Percentiles rank a stretch among this genome's conserved stretches.
Conservation (phyloP, 2,113 vertebrate species). For the Lasiurus borealis region DNA sequence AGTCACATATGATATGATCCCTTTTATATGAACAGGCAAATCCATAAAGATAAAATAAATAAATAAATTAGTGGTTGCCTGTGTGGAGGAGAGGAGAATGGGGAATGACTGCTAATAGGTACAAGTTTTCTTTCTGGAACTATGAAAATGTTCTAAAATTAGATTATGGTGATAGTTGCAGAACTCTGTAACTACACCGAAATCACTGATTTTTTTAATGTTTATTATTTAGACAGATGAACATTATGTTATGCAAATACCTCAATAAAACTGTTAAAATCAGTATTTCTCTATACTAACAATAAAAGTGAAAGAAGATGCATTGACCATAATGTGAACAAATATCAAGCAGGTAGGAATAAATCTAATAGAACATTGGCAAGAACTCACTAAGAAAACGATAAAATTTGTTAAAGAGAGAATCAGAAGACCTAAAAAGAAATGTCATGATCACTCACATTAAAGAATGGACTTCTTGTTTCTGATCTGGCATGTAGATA, state of each 20-base stretch:
- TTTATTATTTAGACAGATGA: neutral
- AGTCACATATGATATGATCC: too few species aligned
- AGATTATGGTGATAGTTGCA: too few species aligned
- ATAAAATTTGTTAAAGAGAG: neutral
- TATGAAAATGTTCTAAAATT: neutral
- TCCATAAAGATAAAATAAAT: too few species aligned
- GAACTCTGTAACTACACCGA: too few species aligned
- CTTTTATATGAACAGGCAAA: too few species aligned
- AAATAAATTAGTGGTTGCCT: too few species aligned
- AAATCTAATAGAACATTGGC: neutral
- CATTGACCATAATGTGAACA: neutral
- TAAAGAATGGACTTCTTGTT: neutral
- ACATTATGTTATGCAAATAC: neutral
- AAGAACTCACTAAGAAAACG: slow-evolving; percentile 2
- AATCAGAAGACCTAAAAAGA: neutral
- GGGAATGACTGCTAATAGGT: neutral
- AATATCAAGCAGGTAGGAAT: neutral
- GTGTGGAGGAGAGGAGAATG: neutral
- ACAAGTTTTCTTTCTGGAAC: neutral
- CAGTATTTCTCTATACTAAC: neutral
- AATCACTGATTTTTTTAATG: neutral
- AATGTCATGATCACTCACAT: neutral
- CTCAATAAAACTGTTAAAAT: slow-evolving; percentile 26
- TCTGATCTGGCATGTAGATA: neutral
- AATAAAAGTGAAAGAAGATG: slow-evolving; percentile 3